Base-by-base conservation (phyloP, 2,797 vertebrate genomes). In the Heterohyrax brucei region DNA sequence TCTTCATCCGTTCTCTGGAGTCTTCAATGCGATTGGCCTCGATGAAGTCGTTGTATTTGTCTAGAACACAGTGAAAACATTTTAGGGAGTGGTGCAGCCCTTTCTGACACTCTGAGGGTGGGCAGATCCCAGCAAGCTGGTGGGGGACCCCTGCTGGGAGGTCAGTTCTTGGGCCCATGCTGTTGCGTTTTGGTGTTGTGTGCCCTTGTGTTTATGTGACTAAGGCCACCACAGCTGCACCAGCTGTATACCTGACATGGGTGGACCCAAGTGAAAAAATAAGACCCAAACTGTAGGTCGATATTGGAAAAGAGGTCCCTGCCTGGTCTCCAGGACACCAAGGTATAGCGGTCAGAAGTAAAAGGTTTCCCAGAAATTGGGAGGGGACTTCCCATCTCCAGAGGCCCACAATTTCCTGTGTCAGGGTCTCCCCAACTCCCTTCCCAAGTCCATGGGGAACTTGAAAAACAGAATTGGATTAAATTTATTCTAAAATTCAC, bases 1-100 rank as follows among this genome's bases (percentile, higher is more conserved):
- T 99, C 97, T 99, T 99, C 96, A 99, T 98, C 87, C 99, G 98
- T 92, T 99, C 99, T 1, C 99, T 99, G 7, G 99, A 98, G 0
- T 98, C 99, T 10, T 99, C 99, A 64, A 99, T 99, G 28, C 99
- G 99, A 97, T 99, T 99, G 97, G 99, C 99, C 56, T 99, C 99
- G 0, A 99, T 99, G 78, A 99, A 99, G 97, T 99, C 99, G 0
- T 99, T 99, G 98, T 99, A 99, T 94, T 99, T 99, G 97, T 99
- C 99, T 99, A 97, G 73, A 93, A 93, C 46, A 95, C 30, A 96
- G 56, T 5, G 30, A 21, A 22, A 24, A 3, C 13, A 10, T 14
- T 39, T 97, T 46, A 94, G 96, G 33, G 76, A 19, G 8, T 2
- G 10, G 80, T 10, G 89, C 19, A 2, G 28, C 3, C 16, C 62